Percentiles rank a stretch among this genome's conserved stretches.
phyloP scores from a whole-genome alignment of 2,113 vertebrate species.

The Lonchura striata region DNA sequence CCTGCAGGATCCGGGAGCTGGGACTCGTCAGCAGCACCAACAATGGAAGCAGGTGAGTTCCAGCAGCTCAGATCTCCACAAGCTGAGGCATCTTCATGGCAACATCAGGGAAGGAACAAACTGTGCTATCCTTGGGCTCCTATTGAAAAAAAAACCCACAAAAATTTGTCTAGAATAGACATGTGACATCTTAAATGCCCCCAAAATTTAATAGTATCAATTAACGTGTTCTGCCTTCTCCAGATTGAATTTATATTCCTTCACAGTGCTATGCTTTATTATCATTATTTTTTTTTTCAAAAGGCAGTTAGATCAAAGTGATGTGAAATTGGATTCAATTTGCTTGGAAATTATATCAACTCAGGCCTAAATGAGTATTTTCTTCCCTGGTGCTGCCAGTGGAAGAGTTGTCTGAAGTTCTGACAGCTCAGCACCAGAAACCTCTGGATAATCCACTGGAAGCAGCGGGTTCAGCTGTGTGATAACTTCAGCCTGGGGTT shows the following conservation, averaged over 20 bases:
- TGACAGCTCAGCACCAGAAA: background rate
- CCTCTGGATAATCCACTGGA: background rate
- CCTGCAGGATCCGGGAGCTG: background rate
- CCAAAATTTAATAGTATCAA: background rate
- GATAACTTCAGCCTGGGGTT: background rate
- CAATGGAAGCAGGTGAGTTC: slow-evolving; percentile 64
- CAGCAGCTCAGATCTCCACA: background rate
- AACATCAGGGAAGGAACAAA: background rate
- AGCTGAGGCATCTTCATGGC: background rate
- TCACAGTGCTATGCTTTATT: background rate
- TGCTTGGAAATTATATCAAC: background rate
- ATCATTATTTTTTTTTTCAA: background rate
- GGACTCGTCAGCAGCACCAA: background rate
- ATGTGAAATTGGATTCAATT: background rate
- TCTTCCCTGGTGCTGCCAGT: background rate
- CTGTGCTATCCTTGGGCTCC: background rate
- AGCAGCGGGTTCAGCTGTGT: background rate
- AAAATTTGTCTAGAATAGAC: background rate
- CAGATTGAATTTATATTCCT: background rate
- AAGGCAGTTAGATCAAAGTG: background rate
- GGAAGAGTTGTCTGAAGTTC: background rate
- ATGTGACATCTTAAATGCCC: background rate
- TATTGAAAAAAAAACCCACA: background rate
- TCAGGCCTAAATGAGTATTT: background rate
- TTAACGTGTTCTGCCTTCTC: background rate